These are phyloP conservation scores for Neodontobutis hainanensis DNA, from an alignment of 2,113 vertebrate species.

Conservation along the genomic window DNA sequence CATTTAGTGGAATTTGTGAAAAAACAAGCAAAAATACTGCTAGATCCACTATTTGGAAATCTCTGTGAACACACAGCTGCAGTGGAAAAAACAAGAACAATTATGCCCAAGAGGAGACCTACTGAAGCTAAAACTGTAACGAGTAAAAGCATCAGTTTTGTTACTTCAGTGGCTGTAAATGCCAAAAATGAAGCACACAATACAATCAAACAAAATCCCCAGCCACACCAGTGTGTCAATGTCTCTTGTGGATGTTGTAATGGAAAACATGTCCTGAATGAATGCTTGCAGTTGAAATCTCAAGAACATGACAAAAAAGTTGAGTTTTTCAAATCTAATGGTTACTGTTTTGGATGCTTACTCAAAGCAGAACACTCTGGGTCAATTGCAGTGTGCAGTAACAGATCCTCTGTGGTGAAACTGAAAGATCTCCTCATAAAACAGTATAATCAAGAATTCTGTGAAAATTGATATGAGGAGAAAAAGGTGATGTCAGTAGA, in stretches of 20 bases:
- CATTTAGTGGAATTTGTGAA: no score
- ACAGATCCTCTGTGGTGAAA: background rate
- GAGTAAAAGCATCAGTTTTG: background rate
- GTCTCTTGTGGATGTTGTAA: no score
- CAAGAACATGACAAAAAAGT: background rate
- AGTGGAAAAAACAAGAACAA: no score
- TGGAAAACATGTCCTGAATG: no score
- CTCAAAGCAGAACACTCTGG: background rate
- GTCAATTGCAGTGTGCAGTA: background rate
- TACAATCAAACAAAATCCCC: background rate
- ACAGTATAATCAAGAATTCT: conserved; percentile 16
- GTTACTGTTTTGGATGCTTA: background rate
- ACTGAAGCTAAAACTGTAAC: background rate
- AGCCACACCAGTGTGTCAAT: background rate
- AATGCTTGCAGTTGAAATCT: no score
- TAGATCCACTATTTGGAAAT: no score
- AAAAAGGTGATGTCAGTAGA: no score
- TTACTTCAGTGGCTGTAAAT: background rate
- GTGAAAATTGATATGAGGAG: background rate
- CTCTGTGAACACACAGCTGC: no score
- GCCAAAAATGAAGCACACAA: background rate
- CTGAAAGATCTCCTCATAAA: background rate
- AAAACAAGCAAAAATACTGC: no score
- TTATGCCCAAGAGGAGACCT: no score
- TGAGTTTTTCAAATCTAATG: background rate